Evolutionary conservation across 1,140 invertebrate genomes (phyloP), one percentile per base, ranked within the genome.

Genomic region (Parapsyche elsis): DNA sequence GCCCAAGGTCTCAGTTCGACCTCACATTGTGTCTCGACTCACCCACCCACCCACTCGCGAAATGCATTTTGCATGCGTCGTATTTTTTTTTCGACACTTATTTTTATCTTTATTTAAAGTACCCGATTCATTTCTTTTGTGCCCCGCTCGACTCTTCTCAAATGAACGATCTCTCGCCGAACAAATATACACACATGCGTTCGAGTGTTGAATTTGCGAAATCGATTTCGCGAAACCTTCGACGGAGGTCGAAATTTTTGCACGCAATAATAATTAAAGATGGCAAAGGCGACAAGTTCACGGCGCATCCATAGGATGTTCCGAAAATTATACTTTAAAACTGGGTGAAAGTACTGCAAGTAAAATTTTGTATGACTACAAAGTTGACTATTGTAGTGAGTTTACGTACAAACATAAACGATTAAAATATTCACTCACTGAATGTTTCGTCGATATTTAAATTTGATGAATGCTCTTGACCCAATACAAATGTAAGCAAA

Each of bases 11-110:
- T 57, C 5, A 9, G 16, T 38, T n/a, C 24, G 75, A 77, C 75
- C 75, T 77, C 46, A 64, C 59, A 77, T 77, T 77, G 75, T 77
- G 75, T 64, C 75, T 77, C 45, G 57, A 59, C 57, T 30, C 16
- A 64, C 53, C 23, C 14, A 71, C 57, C 14, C 75, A 64, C 75
- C 75, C 57, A 77, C 75, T 59, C 57, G 19, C 16, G n/a, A 49
- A 49, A 71, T 45, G 38, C 67, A 24, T 30, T 77, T 64, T 77
- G 75, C 75, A 77, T 77, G 61, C 53, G 16, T 16, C 70, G 76
- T 49, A 61, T 73, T 71, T 71, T 81, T 81, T 81, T 81, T 24
- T 61, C n/a, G 61, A 16, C 5, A 24, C 57, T 12, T n/a, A 45
- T 16, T 21, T 53, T 21, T 30, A 23, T 26, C 24, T 26, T 67